These are phyloP conservation scores for Nycticryphes semicollaris DNA, from an alignment of 2,113 vertebrate species.

Conservation along the genomic window DNA sequence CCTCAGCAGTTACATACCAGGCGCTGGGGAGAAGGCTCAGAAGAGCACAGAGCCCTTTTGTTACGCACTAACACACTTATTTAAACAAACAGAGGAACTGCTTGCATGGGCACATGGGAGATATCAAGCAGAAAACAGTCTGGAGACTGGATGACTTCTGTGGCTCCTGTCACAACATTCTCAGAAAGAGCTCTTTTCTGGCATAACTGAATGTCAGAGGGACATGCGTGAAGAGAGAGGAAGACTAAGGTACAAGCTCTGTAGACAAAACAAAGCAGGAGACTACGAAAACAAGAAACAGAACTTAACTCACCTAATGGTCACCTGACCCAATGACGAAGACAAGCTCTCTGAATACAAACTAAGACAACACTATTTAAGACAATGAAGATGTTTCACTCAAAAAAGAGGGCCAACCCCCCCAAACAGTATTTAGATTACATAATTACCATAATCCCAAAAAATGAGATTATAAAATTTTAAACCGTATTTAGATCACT, in stretches of 20 bases:
- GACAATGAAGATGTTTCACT: neutral
- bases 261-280: neutral
- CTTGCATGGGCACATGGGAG: neutral
- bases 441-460: neutral
- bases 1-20: neutral
- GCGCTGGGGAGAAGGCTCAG: neutral
- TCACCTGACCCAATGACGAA: neutral
- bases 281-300: neutral
- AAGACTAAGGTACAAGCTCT: neutral
- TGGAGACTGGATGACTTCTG: neutral
- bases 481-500: neutral
- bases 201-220: fast-evolving
- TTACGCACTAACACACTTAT: neutral
- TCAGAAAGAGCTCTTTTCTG: neutral
- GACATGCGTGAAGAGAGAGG: neutral
- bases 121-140: neutral
- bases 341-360: neutral
- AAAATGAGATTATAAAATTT: neutral
- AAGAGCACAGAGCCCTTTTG: neutral
- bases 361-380: neutral
- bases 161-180: neutral
- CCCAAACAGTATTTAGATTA: neutral
- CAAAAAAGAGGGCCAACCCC: neutral
- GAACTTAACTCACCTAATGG: neutral
- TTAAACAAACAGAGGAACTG: neutral